These are phyloP conservation scores for Protobothrops flavoviridis DNA, from an alignment of 2,113 vertebrate species.

Conservation along the genomic window DNA sequence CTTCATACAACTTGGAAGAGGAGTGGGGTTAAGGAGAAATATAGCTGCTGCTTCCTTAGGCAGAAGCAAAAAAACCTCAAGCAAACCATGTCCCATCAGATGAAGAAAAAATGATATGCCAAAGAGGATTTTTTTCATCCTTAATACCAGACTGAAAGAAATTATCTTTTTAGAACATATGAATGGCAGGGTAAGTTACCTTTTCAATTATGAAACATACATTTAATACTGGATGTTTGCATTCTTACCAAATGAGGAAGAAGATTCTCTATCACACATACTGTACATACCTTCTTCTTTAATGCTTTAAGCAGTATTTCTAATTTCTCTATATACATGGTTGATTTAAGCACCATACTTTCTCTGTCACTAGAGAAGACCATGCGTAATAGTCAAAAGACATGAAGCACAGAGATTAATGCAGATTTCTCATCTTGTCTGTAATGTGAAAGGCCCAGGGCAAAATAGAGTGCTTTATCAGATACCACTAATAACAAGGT, in stretches of 20 bases:
- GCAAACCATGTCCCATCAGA: background rate
- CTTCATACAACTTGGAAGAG: background rate
- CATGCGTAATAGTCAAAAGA: background rate
- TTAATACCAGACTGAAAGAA: background rate
- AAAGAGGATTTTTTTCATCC: background rate
- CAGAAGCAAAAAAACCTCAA: background rate
- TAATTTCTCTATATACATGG: background rate
- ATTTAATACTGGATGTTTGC: background rate
- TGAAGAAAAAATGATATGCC: background rate
- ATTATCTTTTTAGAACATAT: background rate
- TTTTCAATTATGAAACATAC: background rate
- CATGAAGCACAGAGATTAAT: background rate
- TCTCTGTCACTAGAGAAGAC: background rate
- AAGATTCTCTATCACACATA: background rate
- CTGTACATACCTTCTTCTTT: background rate
- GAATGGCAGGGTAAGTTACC: background rate
- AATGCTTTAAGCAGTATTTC: background rate
- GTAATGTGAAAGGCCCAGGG: background rate
- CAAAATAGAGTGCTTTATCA: background rate
- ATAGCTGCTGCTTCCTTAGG: background rate
- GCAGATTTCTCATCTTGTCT: background rate
- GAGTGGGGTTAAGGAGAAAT: background rate
- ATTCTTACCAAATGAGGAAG: background rate
- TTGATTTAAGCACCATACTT: background rate
- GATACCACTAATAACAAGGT: background rate